Evolutionary conservation across 2,113 vertebrate species (phyloP).

Genomic region (Hippocampus abdominalis): DNA sequence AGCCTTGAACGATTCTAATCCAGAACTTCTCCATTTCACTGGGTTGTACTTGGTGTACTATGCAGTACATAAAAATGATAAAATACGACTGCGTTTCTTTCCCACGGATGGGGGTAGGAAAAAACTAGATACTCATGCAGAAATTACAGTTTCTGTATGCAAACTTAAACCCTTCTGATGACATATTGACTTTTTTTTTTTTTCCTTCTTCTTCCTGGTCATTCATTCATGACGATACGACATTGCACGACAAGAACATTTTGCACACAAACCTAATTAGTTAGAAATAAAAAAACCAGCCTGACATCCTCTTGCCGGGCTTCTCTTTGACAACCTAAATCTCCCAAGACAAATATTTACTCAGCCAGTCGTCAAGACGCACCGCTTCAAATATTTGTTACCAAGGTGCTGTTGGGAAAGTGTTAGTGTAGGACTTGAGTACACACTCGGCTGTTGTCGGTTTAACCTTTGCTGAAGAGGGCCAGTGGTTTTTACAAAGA

Average conservation of each 20-base stretch:
- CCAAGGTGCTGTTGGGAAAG: not conserved
- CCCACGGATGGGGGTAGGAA: too few relatives aligned
- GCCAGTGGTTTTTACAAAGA: not conserved
- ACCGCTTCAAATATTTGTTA: conserved; percentile 1
- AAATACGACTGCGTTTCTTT: too few relatives aligned
- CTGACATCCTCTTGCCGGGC: not conserved
- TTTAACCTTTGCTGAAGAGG: not conserved
- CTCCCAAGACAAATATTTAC: not conserved
- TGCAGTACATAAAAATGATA: too few relatives aligned
- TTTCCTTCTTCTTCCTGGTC: not conserved
- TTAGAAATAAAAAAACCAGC: not conserved
- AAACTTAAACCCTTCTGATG: too few relatives aligned
- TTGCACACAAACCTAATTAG: not conserved
- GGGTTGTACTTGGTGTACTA: too few relatives aligned
- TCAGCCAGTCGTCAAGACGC: not conserved
- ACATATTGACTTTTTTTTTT: too few relatives aligned
- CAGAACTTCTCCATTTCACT: too few relatives aligned
- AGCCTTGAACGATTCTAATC: too few relatives aligned
- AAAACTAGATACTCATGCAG: too few relatives aligned
- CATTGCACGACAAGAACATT: not conserved
- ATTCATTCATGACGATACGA: not conserved
- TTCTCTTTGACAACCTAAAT: not conserved
- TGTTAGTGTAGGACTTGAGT: not conserved
- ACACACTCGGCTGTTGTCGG: not conserved
- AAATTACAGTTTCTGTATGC: too few relatives aligned